phyloP scores from a whole-genome alignment of 2,797 vertebrate genomes.

The Sarcophilus harrisii region DNA sequence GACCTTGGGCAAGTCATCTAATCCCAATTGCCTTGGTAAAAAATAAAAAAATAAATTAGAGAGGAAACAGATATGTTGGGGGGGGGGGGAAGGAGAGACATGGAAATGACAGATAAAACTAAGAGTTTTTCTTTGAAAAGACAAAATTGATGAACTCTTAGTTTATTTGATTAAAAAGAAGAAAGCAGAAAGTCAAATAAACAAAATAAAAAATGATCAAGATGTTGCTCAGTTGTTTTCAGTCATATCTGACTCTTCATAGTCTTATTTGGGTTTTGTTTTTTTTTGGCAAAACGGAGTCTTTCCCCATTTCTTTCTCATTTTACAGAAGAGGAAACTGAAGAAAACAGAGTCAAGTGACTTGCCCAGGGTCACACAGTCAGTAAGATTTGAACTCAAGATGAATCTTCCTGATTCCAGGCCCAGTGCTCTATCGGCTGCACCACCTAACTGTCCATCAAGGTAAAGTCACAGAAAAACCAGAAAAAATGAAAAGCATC shows the following conservation, averaged over 20 bases:
- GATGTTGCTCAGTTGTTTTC: background rate
- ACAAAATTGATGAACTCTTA: background rate
- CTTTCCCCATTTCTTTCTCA: background rate
- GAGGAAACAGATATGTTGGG: background rate
- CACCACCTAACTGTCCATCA: background rate
- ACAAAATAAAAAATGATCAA: background rate
- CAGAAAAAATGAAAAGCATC: background rate
- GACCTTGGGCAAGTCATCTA: too few relatives aligned
- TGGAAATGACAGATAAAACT: background rate
- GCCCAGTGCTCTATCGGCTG: background rate
- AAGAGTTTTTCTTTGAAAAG: background rate
- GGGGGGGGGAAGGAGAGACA: background rate
- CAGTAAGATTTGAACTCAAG: background rate
- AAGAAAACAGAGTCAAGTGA: background rate
- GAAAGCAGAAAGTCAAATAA: background rate
- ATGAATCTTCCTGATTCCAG: background rate
- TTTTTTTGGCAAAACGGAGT: background rate
- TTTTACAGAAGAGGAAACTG: background rate
- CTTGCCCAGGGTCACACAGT: background rate
- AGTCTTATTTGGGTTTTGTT: accelerated
- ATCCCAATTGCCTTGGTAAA: too few relatives aligned
- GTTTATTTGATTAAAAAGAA: background rate
- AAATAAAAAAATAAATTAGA: too few relatives aligned
- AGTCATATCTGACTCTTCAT: background rate
- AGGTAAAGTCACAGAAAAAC: background rate